Evolutionary conservation across 2,797 vertebrate species (phyloP).

Genomic region (Premnoplex brunnescens): DNA sequence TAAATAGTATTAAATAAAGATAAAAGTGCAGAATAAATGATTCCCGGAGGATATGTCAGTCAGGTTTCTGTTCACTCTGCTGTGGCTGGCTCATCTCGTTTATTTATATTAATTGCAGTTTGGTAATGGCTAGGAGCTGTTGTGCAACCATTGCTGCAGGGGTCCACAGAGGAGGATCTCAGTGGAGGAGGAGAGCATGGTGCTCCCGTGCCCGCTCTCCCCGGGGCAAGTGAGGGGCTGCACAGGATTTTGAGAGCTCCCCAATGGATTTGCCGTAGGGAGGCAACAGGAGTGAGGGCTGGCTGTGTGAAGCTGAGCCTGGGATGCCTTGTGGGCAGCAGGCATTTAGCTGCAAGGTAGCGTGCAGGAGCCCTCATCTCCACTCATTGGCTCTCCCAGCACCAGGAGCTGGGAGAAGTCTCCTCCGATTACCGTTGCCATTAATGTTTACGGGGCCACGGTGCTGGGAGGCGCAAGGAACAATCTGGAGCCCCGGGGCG

Average conservation of each 20-base stretch:
- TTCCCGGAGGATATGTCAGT: neutral
- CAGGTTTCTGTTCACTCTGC: neutral
- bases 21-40: neutral
- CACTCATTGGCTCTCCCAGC: neutral
- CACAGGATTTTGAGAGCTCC: neutral
- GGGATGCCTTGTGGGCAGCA: neutral
- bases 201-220: accelerated
- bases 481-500: neutral
- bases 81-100: neutral
- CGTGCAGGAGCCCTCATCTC: neutral
- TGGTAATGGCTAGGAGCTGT: neutral
- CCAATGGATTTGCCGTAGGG: accelerated
- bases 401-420: slow-evolving; percentile 7
- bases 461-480: neutral
- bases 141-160: neutral
- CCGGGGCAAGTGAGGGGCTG: neutral
- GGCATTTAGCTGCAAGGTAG: neutral
- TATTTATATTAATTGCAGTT: neutral
- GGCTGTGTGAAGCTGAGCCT: neutral
- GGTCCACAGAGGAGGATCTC: neutral
- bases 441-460: accelerated
- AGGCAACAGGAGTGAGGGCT: neutral
- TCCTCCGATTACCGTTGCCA: neutral
- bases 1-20: neutral
- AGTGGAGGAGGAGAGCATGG: accelerated